Percentiles rank a stretch among this genome's conserved stretches.
These are phyloP conservation scores for Galerucella pusilla DNA, from an alignment of 2,888 invertebrate genomes.

Conservation along the genomic window DNA sequence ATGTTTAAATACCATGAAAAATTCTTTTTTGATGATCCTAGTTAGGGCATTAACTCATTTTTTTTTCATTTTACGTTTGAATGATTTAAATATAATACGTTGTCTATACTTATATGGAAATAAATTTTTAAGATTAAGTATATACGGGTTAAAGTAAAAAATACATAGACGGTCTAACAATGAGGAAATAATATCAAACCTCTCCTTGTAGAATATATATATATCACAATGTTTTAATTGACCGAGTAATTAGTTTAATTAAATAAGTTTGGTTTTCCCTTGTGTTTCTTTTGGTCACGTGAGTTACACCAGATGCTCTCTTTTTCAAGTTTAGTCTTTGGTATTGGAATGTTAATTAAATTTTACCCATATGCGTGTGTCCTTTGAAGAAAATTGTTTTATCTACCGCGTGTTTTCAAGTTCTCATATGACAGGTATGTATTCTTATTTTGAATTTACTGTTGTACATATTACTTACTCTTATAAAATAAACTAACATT, in stretches of 20 bases:
- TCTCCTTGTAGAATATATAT: neutral
- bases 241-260: neutral
- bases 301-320: neutral
- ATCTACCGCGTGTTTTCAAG: neutral
- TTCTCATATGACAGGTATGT: neutral
- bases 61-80: too few species aligned
- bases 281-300: neutral
- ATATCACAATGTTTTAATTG: neutral
- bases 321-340: neutral
- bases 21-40: too few species aligned
- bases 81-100: too few species aligned
- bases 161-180: neutral
- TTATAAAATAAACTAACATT: too few species aligned
- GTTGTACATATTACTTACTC: too few species aligned
- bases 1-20: too few species aligned
- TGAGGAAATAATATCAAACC: neutral
- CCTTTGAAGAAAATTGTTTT: neutral
- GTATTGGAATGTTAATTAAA: neutral
- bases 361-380: neutral
- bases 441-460: neutral
- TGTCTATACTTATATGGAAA: too few species aligned
- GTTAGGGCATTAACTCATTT: too few species aligned
- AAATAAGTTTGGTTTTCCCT: conserved; percentile 4
- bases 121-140: too few species aligned
- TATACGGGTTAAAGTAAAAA: neutral